Conservation (phyloP, 2,797 vertebrate species). For the Ataeniobius toweri region DNA sequence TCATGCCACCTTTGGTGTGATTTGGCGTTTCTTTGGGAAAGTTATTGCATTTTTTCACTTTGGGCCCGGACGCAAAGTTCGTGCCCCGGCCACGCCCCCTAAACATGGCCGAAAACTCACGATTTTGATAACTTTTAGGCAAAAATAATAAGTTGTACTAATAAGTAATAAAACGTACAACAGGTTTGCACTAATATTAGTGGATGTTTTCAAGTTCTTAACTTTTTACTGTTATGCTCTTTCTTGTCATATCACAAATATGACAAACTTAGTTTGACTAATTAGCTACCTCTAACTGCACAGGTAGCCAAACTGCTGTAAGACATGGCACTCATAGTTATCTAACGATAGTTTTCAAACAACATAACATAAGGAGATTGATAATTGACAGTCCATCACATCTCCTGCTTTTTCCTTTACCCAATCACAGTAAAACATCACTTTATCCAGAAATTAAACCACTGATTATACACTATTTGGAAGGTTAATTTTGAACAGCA, state of each 20-base stretch:
- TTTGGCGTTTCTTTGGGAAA: too few relatives aligned
- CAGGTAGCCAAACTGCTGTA: neutral
- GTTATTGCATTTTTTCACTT: too few relatives aligned
- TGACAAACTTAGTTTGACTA: neutral
- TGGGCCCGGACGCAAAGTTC: too few relatives aligned
- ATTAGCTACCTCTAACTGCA: too few relatives aligned
- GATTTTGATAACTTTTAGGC: too few relatives aligned
- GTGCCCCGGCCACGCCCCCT: too few relatives aligned
- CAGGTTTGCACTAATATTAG: neutral
- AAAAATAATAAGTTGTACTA: too few relatives aligned
- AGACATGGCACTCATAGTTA: neutral
- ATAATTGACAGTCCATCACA: neutral
- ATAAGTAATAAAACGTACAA: too few relatives aligned
- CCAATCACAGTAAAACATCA: neutral
- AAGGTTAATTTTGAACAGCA: constrained; percentile 7
- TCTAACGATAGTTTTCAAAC: neutral
- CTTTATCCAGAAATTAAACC: constrained; percentile 1
- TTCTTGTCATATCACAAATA: neutral
- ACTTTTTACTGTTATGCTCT: neutral
- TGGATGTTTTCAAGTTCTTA: neutral
- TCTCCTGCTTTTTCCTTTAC: neutral
- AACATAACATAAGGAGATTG: neutral
- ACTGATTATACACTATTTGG: constrained; percentile 12
- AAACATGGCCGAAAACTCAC: too few relatives aligned
- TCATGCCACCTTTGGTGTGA: too few relatives aligned